Percentiles rank a stretch among this genome's conserved stretches.
phyloP scores from a whole-genome alignment of 2,113 vertebrate species.

The Onychostruthus taczanowskii region DNA sequence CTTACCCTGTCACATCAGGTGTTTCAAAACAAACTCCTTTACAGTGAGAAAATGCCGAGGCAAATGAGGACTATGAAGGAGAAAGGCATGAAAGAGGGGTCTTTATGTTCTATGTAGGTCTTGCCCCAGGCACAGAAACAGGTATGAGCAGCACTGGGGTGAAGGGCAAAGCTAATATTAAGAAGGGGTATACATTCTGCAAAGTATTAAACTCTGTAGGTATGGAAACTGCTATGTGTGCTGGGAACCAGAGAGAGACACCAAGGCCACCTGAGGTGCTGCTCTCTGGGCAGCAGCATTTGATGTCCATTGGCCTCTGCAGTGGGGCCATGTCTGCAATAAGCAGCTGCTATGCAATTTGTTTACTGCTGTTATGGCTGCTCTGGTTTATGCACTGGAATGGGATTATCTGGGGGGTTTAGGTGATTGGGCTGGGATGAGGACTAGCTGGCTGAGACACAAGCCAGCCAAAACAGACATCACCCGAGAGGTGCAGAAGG shows the following conservation, averaged over 20 bases:
- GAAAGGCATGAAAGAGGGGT: not conserved
- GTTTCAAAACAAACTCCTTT: not conserved
- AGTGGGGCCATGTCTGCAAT: not conserved
- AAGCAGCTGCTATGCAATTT: not conserved
- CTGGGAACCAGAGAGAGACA: not conserved
- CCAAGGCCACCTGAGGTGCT: not conserved
- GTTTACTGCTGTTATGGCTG: not conserved
- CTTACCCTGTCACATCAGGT: not conserved
- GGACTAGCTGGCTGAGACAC: not conserved
- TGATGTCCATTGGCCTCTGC: not conserved
- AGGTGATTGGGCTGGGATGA: conserved; percentile 9
- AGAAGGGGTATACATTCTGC: not conserved
- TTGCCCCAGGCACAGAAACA: not conserved
- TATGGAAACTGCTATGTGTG: not conserved
- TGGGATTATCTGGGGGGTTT: not conserved
- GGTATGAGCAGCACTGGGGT: not conserved
- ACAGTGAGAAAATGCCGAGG: not conserved
- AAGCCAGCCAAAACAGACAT: not conserved
- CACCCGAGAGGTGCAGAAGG: not conserved
- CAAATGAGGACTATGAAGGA: not conserved
- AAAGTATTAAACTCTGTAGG: not conserved
- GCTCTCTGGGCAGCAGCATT: not conserved
- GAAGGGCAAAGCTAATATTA: not conserved
- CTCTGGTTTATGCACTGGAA: not conserved
- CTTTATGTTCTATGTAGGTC: not conserved